These are phyloP conservation scores for Leptinotarsa undecemlineata DNA, from an alignment of 1,140 invertebrate species.

Conservation along the genomic window DNA sequence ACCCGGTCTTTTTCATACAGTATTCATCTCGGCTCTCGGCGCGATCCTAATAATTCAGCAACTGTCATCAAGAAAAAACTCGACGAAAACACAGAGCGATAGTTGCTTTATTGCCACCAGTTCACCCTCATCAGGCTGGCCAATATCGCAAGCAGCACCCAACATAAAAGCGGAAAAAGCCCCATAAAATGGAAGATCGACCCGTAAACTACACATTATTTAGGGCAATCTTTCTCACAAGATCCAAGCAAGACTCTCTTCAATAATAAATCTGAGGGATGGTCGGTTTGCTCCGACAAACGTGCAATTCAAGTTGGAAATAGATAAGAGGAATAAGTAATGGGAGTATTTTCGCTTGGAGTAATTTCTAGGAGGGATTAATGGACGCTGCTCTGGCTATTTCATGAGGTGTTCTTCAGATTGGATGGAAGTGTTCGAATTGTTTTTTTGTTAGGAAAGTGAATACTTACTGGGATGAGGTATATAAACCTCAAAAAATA, in stretches of 20 bases:
- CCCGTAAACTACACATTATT: slow-evolving; percentile 23
- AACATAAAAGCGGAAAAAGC: slow-evolving; percentile 1
- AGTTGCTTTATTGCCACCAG: neutral
- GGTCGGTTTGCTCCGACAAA: neutral
- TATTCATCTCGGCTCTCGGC: neutral
- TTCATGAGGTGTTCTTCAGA: no score
- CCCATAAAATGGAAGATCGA: slow-evolving; percentile 14
- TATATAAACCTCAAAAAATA: no score
- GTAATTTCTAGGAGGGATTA: neutral
- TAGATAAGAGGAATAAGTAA: neutral
- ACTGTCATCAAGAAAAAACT: neutral
- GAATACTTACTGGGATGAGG: no score
- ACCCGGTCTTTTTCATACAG: no score
- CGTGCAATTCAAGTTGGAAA: neutral
- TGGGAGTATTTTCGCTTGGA: neutral
- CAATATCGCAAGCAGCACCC: neutral
- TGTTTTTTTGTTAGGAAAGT: no score
- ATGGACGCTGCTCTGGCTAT: no score
- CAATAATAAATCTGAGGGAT: slow-evolving; percentile 14
- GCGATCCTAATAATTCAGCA: neutral
- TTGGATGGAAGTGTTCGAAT: no score
- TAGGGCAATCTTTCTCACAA: slow-evolving; percentile 11
- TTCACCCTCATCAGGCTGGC: neutral
- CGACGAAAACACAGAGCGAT: neutral
- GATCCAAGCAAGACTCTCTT: slow-evolving; percentile 6